Evolutionary conservation across 1,140 invertebrate species (phyloP).

Genomic region (Bombyx mandarina): DNA sequence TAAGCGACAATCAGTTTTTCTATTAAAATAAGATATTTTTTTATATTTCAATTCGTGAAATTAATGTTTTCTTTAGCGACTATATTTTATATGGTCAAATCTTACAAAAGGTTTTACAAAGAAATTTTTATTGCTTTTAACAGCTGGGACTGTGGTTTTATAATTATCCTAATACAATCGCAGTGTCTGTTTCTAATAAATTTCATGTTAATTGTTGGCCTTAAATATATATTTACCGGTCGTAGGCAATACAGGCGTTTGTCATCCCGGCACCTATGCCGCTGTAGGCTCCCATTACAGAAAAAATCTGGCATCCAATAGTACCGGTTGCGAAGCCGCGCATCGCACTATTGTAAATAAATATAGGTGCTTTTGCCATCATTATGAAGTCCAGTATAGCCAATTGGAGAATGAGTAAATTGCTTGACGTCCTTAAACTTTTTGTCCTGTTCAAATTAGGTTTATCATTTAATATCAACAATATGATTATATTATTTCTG

Average conservation of each 20-base stretch:
- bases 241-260: conserved; percentile 83
- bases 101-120: too few species aligned
- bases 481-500: too few species aligned
- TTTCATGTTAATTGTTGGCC: too few species aligned
- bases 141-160: too few species aligned
- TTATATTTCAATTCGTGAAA: too few species aligned
- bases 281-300: conserved; percentile 80
- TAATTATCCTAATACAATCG: too few species aligned
- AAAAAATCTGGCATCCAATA: conserved; percentile 84
- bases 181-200: too few species aligned
- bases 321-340: conserved; percentile 81
- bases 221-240: conserved; percentile 70
- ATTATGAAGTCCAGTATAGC: conserved; percentile 90
- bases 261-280: conserved; percentile 86
- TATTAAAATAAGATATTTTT: too few species aligned
- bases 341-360: conserved; percentile 89
- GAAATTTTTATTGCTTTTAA: too few species aligned
- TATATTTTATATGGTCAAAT: too few species aligned
- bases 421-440: conserved; percentile 87
- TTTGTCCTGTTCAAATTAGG: conserved; percentile 78
- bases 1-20: too few species aligned
- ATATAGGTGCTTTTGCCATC: conserved; percentile 89
- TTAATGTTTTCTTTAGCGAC: too few species aligned
- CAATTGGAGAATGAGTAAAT: conserved; percentile 90
- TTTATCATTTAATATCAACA: neutral